Conservation (phyloP, 2,113 vertebrate genomes). For the Thryonomys swinderianus region DNA sequence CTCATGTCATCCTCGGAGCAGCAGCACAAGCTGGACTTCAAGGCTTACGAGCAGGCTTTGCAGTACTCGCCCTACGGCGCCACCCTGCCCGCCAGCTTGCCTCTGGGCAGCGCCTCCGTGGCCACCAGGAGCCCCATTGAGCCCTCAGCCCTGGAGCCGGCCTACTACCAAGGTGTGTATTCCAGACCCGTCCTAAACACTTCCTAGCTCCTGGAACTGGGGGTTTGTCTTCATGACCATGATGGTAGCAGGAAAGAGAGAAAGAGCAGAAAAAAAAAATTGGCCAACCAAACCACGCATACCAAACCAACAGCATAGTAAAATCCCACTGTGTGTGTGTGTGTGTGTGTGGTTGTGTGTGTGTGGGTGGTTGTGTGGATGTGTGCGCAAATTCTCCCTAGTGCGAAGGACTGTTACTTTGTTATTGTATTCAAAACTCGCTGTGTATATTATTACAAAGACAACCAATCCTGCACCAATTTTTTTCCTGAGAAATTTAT, state of each 20-base stretch:
- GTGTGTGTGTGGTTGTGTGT: conserved; percentile 39
- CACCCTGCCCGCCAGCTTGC: conserved; percentile 89
- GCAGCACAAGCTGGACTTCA: conserved; percentile 99
- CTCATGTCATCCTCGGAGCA: conserved; percentile 99
- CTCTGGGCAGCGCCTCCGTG: conserved; percentile 89
- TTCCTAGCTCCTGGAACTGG: conserved; percentile 89
- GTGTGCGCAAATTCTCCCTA: conserved; percentile 78
- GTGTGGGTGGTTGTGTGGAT: too few species aligned
- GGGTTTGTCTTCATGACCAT: conserved; percentile 70
- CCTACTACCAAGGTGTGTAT: conserved; percentile 99
- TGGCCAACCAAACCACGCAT: conserved; percentile 63
- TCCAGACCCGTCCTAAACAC: conserved; percentile 98
- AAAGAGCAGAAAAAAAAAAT: not conserved
- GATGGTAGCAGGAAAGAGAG: conserved; percentile 76
- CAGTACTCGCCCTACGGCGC: conserved; percentile 95
- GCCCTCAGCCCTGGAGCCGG: conserved; percentile 94
- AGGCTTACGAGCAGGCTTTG: conserved; percentile 97
- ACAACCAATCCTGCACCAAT: conserved; percentile 69
- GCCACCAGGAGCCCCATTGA: conserved; percentile 92
- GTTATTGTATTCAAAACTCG: conserved; percentile 84
- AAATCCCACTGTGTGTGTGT: conserved; percentile 66
- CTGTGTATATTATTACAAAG: conserved; percentile 82
- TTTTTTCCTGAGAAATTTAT: conserved; percentile 70
- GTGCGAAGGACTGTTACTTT: conserved; percentile 94
- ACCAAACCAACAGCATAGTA: conserved; percentile 60